Conservation (phyloP, 1,140 invertebrate genomes). For the Drosophila nebulosa region DNA sequence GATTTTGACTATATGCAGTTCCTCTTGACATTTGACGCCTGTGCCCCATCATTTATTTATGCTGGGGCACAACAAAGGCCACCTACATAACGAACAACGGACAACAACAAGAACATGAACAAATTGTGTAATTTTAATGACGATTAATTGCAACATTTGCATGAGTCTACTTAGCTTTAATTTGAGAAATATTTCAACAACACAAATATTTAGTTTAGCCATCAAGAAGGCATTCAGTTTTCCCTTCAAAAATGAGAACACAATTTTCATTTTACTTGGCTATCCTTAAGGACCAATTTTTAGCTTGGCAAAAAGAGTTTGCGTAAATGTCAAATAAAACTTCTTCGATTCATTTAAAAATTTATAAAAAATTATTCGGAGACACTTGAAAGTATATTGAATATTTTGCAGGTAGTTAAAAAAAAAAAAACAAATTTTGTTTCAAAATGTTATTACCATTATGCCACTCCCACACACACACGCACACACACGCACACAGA, state of each 20-base stretch:
- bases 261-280: too few relatives aligned
- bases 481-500: background rate
- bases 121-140: background rate
- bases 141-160: background rate
- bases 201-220: too few relatives aligned
- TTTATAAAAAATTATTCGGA: too few relatives aligned
- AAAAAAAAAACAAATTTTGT: background rate
- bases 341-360: too few relatives aligned
- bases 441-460: background rate
- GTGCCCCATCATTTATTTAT: constrained; percentile 19
- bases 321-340: too few relatives aligned
- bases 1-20: background rate
- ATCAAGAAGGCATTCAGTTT: too few relatives aligned
- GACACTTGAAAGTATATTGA: background rate
- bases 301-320: too few relatives aligned
- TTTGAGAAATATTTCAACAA: too few relatives aligned
- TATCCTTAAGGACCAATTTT: too few relatives aligned
- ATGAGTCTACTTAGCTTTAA: too few relatives aligned
- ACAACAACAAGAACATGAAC: background rate
- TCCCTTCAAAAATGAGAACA: too few relatives aligned
- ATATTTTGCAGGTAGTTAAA: background rate
- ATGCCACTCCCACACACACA: background rate
- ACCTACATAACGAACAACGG: background rate
- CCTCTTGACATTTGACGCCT: constrained; percentile 47
- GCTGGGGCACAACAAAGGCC: background rate